phyloP scores from a whole-genome alignment of 2,113 vertebrate species.

The Alligator mississippiensis region DNA sequence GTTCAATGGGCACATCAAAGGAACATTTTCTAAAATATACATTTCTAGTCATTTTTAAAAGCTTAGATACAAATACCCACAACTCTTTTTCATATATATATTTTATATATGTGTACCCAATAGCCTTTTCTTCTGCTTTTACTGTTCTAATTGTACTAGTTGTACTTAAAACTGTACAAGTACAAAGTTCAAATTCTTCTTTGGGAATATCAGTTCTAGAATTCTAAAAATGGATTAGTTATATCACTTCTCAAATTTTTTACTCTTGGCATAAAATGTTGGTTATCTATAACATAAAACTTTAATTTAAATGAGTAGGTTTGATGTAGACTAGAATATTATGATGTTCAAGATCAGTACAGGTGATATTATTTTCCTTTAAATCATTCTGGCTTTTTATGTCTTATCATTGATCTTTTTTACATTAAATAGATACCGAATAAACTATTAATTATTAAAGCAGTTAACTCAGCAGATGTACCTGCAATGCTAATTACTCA shows the following conservation, averaged over 20 bases:
- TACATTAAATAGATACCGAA: conserved; percentile 19
- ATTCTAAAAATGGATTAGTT: conserved; percentile 26
- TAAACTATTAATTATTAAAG: conserved; percentile 12
- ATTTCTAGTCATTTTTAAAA: neutral
- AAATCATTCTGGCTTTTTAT: conserved; percentile 46
- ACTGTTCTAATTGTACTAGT: neutral
- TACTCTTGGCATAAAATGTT: conserved; percentile 19
- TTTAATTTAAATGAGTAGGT: conserved; percentile 27
- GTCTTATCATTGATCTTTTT: conserved; percentile 17
- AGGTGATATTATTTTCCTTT: conserved; percentile 55
- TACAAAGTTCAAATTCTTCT: neutral
- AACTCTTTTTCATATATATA: conserved; percentile 7
- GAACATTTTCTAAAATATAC: too few relatives aligned
- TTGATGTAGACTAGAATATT: conserved; percentile 37
- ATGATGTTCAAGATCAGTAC: conserved; percentile 38
- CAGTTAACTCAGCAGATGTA: conserved; percentile 8
- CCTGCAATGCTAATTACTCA: neutral
- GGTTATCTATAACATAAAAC: neutral
- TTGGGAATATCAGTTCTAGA: neutral
- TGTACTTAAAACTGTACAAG: neutral
- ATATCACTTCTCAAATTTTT: neutral
- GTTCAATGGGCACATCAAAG: too few relatives aligned
- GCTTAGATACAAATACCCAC: neutral
- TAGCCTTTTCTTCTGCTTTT: conserved; percentile 2
- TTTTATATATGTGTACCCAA: conserved; percentile 20